phyloP scores from a whole-genome alignment of 1,140 invertebrate species.

The honey bee (Apis mellifera) region DNA sequence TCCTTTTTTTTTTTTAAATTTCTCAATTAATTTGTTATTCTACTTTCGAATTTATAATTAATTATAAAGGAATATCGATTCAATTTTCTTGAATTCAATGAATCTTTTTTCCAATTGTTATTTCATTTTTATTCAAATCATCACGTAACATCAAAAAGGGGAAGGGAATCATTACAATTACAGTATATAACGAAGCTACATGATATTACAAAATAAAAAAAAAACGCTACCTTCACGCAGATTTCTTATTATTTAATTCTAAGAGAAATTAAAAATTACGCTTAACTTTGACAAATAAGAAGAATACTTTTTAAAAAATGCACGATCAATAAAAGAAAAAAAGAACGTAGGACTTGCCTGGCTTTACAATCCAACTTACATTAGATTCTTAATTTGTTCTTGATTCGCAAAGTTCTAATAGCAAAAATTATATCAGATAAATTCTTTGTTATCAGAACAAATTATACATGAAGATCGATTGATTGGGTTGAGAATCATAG shows the following conservation, averaged over 20 bases:
- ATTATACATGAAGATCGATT: too few species aligned
- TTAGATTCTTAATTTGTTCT: not conserved
- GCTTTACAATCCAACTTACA: not conserved
- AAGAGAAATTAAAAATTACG: not conserved
- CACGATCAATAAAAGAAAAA: not conserved
- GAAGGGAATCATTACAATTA: not conserved
- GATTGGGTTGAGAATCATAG: too few species aligned
- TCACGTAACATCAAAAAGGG: not conserved
- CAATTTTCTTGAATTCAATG: not conserved
- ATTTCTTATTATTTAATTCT: not conserved
- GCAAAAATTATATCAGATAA: not conserved
- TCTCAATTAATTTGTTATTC: too few species aligned
- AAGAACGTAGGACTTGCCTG: constrained; percentile 8
- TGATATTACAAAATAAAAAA: not conserved
- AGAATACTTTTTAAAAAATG: not conserved
- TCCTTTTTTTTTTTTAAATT: too few species aligned
- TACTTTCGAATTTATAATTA: not conserved
- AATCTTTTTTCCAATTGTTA: not conserved
- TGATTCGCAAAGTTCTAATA: not conserved
- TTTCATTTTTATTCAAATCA: constrained; percentile 10
- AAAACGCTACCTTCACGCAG: constrained; percentile 6
- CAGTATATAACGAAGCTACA: not conserved
- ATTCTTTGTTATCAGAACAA: too few species aligned
- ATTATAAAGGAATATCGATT: not conserved
- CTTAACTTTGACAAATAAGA: too few species aligned